These are phyloP conservation scores for Varanus salvator DNA, from an alignment of 2,113 vertebrate genomes.

Conservation along the genomic window DNA sequence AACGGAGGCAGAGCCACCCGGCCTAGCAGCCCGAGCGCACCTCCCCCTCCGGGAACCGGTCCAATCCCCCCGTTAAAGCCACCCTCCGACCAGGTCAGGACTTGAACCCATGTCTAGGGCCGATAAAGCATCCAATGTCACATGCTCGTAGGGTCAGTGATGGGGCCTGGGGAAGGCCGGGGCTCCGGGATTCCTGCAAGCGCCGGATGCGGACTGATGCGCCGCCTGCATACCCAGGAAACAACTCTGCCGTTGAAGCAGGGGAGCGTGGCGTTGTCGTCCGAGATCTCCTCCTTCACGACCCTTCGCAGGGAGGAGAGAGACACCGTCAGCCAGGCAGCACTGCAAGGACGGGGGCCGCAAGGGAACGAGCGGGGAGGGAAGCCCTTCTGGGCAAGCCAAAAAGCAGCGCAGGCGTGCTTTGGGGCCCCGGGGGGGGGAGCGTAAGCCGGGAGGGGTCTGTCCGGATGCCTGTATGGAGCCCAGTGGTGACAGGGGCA, in stretches of 20 bases:
- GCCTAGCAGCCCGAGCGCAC: too few relatives aligned
- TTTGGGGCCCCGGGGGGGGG: neutral
- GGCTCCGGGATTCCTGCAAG: neutral
- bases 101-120: too few relatives aligned
- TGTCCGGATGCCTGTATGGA: too few relatives aligned
- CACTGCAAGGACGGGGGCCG: too few relatives aligned
- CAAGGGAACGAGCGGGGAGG: too few relatives aligned
- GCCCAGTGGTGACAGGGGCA: neutral
- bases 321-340: slow-evolving; percentile 19
- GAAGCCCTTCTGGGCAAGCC: neutral
- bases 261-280: slow-evolving; percentile 95
- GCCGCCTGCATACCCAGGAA: slow-evolving; percentile 88
- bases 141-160: too few relatives aligned
- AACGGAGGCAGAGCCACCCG: too few relatives aligned
- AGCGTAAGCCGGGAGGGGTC: too few relatives aligned
- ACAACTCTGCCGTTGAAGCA: slow-evolving; percentile 99
- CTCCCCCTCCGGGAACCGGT: neutral
- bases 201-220: rapidly evolving
- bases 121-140: neutral
- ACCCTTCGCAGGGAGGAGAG: slow-evolving; percentile 80
- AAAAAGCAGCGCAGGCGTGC: neutral
- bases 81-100: neutral
- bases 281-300: slow-evolving; percentile 98
- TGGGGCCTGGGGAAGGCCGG: too few relatives aligned
- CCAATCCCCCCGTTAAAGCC: too few relatives aligned